Conservation (phyloP, 2,888 invertebrate genomes). For the Zhengitettix transpicula region DNA sequence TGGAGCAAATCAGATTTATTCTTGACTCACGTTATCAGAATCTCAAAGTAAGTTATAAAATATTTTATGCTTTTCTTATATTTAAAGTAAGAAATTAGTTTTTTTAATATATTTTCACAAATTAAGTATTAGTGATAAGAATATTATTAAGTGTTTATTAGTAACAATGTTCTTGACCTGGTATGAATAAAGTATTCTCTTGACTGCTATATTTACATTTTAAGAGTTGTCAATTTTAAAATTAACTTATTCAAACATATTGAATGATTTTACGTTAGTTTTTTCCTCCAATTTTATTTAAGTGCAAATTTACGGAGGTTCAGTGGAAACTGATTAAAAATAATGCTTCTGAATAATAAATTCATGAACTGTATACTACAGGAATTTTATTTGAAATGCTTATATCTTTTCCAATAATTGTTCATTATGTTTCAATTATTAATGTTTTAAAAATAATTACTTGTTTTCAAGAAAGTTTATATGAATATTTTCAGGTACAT, state of each 20-base stretch:
- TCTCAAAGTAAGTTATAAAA: conserved; percentile 24
- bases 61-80: neutral
- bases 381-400: neutral
- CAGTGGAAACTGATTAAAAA: no score
- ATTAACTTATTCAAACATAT: neutral
- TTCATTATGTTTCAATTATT: neutral
- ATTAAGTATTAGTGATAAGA: no score
- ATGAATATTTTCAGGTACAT: conserved; percentile 22
- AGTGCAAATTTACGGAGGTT: no score
- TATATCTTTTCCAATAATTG: neutral
- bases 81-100: neutral
- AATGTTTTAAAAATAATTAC: neutral
- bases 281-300: neutral
- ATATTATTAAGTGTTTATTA: no score
- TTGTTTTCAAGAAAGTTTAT: no score
- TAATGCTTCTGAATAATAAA: no score
- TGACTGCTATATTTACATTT: no score
- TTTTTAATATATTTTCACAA: no score
- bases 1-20: conserved; percentile 40
- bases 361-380: no score
- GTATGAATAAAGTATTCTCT: no score
- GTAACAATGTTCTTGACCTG: no score
- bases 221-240: no score
- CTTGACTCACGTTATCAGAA: conserved; percentile 38
- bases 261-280: neutral